These are phyloP conservation scores for Bombus balteatus DNA, from an alignment of 1,140 invertebrate genomes.

Conservation along the genomic window DNA sequence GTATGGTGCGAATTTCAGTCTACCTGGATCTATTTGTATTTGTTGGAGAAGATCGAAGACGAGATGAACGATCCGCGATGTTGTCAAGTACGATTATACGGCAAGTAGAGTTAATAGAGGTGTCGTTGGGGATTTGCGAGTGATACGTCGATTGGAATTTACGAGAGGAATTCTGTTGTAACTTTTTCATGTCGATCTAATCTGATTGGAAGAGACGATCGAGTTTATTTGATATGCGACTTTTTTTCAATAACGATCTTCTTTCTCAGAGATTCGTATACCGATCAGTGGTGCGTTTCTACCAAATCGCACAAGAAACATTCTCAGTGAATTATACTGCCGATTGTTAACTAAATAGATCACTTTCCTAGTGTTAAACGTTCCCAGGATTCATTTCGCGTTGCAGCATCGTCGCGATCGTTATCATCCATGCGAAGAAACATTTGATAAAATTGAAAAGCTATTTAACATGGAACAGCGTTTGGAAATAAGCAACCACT, in stretches of 20 bases:
- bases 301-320: neutral
- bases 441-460: neutral
- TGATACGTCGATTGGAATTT: neutral
- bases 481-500: neutral
- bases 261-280: neutral
- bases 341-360: constrained; percentile 11
- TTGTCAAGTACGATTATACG: neutral
- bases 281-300: neutral
- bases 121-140: neutral
- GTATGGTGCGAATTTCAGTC: neutral
- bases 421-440: constrained; percentile 1
- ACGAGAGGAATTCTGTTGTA: neutral
- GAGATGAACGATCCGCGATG: neutral
- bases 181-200: neutral
- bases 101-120: neutral
- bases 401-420: neutral
- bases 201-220: neutral
- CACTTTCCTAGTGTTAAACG: neutral
- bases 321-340: neutral
- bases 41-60: neutral
- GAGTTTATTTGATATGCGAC: neutral
- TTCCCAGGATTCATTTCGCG: constrained; percentile 11
- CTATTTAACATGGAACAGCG: too few relatives aligned
- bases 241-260: neutral
- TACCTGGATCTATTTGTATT: neutral